Conservation (phyloP, 2,888 invertebrate species). For the Torymus tubicola region DNA sequence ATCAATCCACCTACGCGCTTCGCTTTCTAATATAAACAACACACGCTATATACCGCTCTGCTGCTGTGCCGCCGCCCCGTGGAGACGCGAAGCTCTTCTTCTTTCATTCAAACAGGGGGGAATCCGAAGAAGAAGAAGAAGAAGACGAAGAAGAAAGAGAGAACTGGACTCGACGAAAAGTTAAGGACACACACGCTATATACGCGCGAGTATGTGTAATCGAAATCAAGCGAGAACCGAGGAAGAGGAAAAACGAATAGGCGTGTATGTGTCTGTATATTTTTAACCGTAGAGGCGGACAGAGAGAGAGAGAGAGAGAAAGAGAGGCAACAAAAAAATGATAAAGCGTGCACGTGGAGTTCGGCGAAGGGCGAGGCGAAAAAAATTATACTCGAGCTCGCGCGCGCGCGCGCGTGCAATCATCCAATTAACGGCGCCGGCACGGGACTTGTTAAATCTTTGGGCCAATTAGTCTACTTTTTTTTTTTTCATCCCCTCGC, state of each 20-base stretch:
- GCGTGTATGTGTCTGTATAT: conserved; percentile 8
- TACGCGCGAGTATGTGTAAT: conserved; percentile 3
- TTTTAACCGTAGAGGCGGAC: conserved; percentile 22
- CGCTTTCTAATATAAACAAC: conserved; percentile 49
- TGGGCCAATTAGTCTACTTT: conserved; percentile 45
- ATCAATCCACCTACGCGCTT: conserved; percentile 57
- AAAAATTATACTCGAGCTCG: conserved; percentile 32
- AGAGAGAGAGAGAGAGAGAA: conserved; percentile 21
- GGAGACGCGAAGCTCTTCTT: neutral
- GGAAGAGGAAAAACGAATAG: neutral
- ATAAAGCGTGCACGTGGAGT: conserved; percentile 14
- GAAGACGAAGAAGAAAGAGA: neutral
- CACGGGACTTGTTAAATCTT: conserved; percentile 50
- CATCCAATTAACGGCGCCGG: conserved; percentile 53
- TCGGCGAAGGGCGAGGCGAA: conserved; percentile 41
- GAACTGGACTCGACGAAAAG: conserved; percentile 43
- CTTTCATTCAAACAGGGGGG: neutral
- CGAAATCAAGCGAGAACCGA: conserved; percentile 35
- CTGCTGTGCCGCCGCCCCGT: neutral
- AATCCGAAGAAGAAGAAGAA: neutral
- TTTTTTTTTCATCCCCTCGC: too few species aligned
- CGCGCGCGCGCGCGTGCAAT: conserved; percentile 47
- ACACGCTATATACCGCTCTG: neutral
- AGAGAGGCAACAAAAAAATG: conserved; percentile 29
- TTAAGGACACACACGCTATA: conserved; percentile 1